Evolutionary conservation across 2,797 vertebrate species (phyloP), one percentile per base, ranked within the genome.

Genomic region (Sebastes diploproa): DNA sequence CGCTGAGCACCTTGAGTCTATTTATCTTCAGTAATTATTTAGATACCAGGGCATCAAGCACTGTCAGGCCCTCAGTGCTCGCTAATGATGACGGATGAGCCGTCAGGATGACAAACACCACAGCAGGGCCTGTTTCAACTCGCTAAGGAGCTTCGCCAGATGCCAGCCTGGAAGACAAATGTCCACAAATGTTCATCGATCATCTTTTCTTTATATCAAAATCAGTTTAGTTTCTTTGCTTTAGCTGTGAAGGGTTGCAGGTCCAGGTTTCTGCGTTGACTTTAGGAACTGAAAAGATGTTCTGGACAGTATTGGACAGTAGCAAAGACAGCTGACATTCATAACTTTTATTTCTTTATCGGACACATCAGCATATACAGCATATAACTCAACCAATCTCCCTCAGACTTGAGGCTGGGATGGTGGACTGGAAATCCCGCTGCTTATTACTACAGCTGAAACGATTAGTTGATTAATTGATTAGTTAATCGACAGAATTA

Each of bases 71-170:
- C 86, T 38, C 84, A 34, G 80, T 71, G 85, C 83, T 88, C 70
- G 10, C 88, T 95, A 95, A 95, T 94, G 94, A 93, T 94, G 95
- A 95, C 85, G 87, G 89, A 95, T 93, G 91, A 89, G 91, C 86
- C 80, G 91, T 89, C 91, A 72, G 90, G 83, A 84, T 89, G 89
- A 92, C 90, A 92, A 90, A 93, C 89, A 88, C 87, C 85, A 86
- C 88, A 86, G 92, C 91, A 75, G 88, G 90, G 90, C 90, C 90
- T 93, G 92, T 92, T 89, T 82, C 86, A 87, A 91, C 94, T 94
- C 55, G 92, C 88, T 83, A 75, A 76, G 86, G 86, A 91, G 90
- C 89, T 88, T 86, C 75, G n/a, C 89, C 93, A 93, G 85, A 92
- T 91, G 89, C 89, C 85, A 90, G 63, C 82, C 77, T 71, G 80